Conservation (phyloP, 1,140 invertebrate species). For the Bombus superbus region DNA sequence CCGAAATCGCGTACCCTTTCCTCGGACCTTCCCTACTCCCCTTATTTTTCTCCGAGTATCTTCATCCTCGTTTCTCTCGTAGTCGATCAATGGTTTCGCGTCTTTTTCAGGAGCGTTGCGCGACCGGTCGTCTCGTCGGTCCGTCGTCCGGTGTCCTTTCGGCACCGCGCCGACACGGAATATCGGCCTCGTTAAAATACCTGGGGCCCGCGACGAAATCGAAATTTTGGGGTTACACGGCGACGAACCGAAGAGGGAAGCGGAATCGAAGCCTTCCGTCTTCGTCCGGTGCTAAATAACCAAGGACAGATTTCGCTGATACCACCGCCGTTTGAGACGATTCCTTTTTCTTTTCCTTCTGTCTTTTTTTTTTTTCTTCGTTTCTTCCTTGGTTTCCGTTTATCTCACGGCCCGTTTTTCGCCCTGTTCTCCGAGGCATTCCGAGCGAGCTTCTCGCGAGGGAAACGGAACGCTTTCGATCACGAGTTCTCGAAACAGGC, state of each 20-base stretch:
- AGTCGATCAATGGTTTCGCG: background rate
- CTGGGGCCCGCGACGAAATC: conserved; percentile 77
- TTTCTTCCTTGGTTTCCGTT: background rate
- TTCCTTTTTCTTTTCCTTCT: no score
- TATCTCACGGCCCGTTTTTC: conserved; percentile 7
- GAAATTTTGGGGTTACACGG: conserved; percentile 81
- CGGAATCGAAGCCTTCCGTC: conserved; percentile 34
- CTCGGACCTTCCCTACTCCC: conserved; percentile 11
- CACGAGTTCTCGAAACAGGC: background rate
- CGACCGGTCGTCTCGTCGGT: background rate
- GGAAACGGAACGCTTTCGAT: background rate
- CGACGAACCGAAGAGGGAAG: background rate
- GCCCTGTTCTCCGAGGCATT: conserved; percentile 9
- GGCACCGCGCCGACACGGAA: conserved; percentile 69
- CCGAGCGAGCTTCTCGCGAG: conserved; percentile 38
- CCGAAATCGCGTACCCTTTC: conserved; percentile 73
- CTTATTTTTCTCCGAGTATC: background rate
- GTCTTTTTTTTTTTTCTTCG: background rate
- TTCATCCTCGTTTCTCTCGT: conserved; percentile 18
- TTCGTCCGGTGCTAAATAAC: conserved; percentile 50
- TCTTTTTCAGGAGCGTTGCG: background rate
- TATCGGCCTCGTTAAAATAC: conserved; percentile 83
- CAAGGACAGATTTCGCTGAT: conserved; percentile 47
- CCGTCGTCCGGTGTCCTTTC: conserved; percentile 43
- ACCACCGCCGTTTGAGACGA: background rate